Conservation (phyloP, 2,888 invertebrate species). For the Melitaea athalia region DNA sequence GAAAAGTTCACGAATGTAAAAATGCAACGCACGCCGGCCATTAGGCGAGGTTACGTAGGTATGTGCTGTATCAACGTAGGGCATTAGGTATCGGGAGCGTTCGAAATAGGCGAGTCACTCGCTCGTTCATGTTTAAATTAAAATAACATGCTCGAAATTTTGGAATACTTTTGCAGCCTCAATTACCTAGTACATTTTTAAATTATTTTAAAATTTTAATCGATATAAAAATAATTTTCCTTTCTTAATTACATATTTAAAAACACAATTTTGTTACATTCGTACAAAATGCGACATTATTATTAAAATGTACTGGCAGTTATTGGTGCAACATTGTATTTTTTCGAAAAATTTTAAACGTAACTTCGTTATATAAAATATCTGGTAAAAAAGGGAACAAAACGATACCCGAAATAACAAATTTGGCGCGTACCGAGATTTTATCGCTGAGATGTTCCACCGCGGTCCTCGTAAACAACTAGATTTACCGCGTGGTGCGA, state of each 20-base stretch:
- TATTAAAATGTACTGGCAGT: neutral
- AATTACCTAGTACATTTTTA: neutral
- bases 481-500: constrained; percentile 50
- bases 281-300: neutral
- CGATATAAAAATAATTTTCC: neutral
- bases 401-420: constrained; percentile 38
- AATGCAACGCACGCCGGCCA: constrained; percentile 40
- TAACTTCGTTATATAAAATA: constrained; percentile 13
- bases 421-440: constrained; percentile 47
- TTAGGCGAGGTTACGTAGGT: constrained; percentile 38
- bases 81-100: constrained; percentile 34
- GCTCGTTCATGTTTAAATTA: neutral
- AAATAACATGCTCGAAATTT: neutral
- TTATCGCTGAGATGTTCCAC: constrained; percentile 47
- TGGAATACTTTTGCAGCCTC: neutral
- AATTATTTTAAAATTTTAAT: neutral
- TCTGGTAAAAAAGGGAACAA: constrained; percentile 16
- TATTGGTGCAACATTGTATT: neutral
- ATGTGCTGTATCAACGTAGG: constrained; percentile 35
- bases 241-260: constrained; percentile 1
- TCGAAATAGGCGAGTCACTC: constrained; percentile 17
- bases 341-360: neutral
- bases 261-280: neutral
- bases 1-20: constrained; percentile 29
- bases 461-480: constrained; percentile 55